Evolutionary conservation across 2,113 vertebrate species (phyloP).

Genomic region (Xyrauchen texanus): DNA sequence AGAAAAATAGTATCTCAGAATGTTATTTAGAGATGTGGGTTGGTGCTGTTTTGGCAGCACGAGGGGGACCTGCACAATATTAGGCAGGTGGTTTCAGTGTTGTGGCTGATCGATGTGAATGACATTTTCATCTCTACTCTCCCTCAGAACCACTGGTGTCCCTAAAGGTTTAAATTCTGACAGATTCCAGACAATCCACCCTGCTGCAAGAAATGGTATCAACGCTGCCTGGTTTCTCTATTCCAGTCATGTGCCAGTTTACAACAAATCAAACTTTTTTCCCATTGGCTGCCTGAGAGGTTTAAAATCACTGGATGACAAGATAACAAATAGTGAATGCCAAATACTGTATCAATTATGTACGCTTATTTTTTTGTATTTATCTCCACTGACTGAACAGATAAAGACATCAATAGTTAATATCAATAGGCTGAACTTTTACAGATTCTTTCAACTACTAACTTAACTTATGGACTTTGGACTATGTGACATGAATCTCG

Average conservation of each 20-base stretch:
- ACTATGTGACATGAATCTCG: not conserved
- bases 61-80: no score
- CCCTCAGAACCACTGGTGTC: constrained; percentile 40
- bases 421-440: not conserved
- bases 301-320: not conserved
- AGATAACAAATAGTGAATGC: not conserved
- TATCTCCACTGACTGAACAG: not conserved
- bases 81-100: no score
- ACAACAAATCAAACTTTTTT: constrained; percentile 60
- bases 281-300: constrained; percentile 53
- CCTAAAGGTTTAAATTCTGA: constrained; percentile 37
- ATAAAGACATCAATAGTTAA: not conserved
- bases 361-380: not conserved
- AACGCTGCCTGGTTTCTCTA: constrained; percentile 77
- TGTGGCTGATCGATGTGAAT: no score
- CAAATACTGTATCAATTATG: not conserved
- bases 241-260: no score
- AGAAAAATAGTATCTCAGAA: no score
- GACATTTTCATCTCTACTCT: constrained; percentile 52
- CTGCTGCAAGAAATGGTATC: constrained; percentile 73
- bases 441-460: not conserved
- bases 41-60: no score
- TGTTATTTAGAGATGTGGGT: no score
- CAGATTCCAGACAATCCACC: constrained; percentile 64
- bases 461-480: constrained; percentile 33